A percentile compares a stretch with the other conserved stretches of the same genome.
These are phyloP conservation scores for Dimorphilus gyrociliatus DNA, from an alignment of 2,888 invertebrate genomes.

Conservation along the genomic window DNA sequence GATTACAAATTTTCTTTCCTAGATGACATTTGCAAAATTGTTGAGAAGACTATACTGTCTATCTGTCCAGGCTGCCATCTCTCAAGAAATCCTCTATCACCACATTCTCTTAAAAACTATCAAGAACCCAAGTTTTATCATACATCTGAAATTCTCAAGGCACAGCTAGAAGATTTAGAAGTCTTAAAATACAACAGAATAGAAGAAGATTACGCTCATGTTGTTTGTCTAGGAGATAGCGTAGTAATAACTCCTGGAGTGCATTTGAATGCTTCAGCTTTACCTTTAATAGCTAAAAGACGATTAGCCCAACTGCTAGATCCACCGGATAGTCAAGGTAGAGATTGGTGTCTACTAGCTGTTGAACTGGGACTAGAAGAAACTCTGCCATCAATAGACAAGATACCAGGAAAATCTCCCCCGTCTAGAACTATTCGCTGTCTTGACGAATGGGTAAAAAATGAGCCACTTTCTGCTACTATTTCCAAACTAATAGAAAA, in stretches of 20 bases:
- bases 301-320: constrained; percentile 40
- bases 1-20: constrained; percentile 42
- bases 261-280: constrained; percentile 45
- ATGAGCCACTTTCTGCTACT: constrained; percentile 35
- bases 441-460: constrained; percentile 41
- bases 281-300: constrained; percentile 46
- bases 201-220: constrained; percentile 44
- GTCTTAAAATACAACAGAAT: constrained; percentile 37
- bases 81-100: constrained; percentile 50
- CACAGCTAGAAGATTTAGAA: constrained; percentile 33
- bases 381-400: constrained; percentile 41
- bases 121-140: constrained; percentile 21
- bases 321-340: constrained; percentile 42
- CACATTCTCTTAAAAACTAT: too few species aligned
- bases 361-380: constrained; percentile 43
- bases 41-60: constrained; percentile 47
- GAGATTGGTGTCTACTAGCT: constrained; percentile 45
- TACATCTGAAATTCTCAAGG: constrained; percentile 33
- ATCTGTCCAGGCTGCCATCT: constrained; percentile 52
- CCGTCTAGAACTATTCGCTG: constrained; percentile 38
- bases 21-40: constrained; percentile 48
- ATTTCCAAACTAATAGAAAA: constrained; percentile 44
- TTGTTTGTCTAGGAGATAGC: constrained; percentile 48
- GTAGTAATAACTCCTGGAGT: constrained; percentile 41
- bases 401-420: constrained; percentile 16